Base-by-base conservation (phyloP, 2,113 vertebrate genomes). In the Capreolus pygargus region DNA sequence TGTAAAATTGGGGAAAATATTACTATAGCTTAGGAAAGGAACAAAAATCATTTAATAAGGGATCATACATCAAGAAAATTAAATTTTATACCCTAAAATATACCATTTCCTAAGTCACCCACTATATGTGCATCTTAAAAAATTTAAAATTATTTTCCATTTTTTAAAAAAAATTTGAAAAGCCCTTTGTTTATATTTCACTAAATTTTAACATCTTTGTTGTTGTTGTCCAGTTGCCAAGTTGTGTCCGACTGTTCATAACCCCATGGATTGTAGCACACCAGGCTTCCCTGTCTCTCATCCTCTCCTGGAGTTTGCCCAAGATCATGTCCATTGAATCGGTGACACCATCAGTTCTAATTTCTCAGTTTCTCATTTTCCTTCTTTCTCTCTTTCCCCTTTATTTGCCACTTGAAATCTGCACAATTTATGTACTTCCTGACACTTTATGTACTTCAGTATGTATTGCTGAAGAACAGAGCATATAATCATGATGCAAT, bases 91-190 rank as follows among this genome's bases (percentile, higher is more conserved):
- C 13, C 4, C 43, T 10, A 74, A 92, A 84, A 28, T 6, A 50
- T 45, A 86, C 12, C 33, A 36, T 39, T 93, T 90, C n/a, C 3
- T 54, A 64, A 70, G 39, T 67, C 6, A 67, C 3, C 43, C 25
- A 43, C 7, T 9, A 14, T 57, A 1, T 23, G 2, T 21, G 0
- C 55, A 2, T 36, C 17, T 4, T 8, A 64, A 2, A 3, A 43
- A 4, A 83, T 87, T 84, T 78, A 30, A 13, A 79, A 50, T 67
- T 78, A 39, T 91, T 93, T 67, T 82, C 5, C 4, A 50, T 50
- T 58, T 85, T 61, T 55, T n/a, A n/a, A 39, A 17, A 17, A 55
- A 27, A 55, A n/a, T 55, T 94, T 84, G 5, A 67, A 84, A 78
- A 55, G 4, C 5, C 30, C 8, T 95, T 61, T 3, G 60, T 9